Evolutionary conservation across 2,888 invertebrate species (phyloP), one percentile per base, ranked within the genome.

Genomic region (Aspidiotus rigidus): DNA sequence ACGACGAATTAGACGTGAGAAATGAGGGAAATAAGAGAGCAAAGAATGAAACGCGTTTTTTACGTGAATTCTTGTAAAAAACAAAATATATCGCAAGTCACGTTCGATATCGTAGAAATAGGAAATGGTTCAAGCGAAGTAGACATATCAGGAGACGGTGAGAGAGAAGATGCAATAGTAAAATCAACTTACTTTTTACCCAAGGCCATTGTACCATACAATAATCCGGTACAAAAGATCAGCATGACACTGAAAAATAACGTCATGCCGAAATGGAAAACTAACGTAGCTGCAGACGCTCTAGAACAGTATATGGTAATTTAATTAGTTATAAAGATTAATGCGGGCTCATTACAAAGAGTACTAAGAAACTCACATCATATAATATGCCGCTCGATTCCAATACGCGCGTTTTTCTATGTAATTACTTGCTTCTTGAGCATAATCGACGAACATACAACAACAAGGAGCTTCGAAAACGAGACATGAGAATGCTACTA

Each of bases 391-490:
- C 11, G 93, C 94, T 80, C 93, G 88, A 77, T 93, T 89, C 90
- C 91, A 95, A 77, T 90, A 86, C 0, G 95, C 93, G 74, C 90
- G 84, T 69, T 82, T 81, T 75, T 96, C 94, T 67, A 91, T 86
- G 81, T 85, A 87, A 75, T 87, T 87, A 71, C 92, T 90, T 69
- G 95, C 81, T 72, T 85, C 84, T 80, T 93, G 90, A 70, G 97
- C 93, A 81, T 91, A 91, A 77, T 96, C 97, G 73, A 98, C 85
- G 80, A 95, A 98, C 81, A 93, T 85, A 80, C 96, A 98, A 80
- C 96, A 97, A 79, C 93, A 97, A 0, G 98, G 98, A 55, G 97
- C 96, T 80, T 98, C 98, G 75, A 96, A 84, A 59, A 89, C 86
- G 74, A 95, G 83, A 72, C 93, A 86, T 72, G 91, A 76, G 80